phyloP scores from a whole-genome alignment of 1,140 invertebrate species.

The Achatina immaculata region DNA sequence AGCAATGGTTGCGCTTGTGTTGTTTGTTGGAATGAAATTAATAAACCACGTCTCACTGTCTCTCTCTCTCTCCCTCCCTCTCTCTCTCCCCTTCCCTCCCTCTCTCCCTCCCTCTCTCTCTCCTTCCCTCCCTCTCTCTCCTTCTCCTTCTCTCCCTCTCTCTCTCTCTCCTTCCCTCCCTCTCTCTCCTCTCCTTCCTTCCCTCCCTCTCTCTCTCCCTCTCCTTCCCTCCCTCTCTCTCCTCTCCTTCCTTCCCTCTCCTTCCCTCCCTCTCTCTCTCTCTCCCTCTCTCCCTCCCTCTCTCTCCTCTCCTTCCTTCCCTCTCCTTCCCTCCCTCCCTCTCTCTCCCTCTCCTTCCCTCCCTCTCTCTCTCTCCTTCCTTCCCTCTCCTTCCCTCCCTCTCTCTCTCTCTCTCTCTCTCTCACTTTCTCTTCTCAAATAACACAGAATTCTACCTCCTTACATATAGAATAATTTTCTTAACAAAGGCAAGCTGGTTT shows the following conservation, averaged over 20 bases:
- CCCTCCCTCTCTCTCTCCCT: neutral
- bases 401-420: no score
- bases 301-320: neutral
- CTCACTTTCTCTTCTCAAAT: no score
- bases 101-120: conserved; percentile 12
- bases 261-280: neutral
- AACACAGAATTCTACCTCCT: no score
- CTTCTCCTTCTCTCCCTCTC: neutral
- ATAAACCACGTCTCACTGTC: neutral
- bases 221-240: neutral
- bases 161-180: neutral
- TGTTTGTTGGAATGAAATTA: neutral
- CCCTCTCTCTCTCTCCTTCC: no score
- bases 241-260: neutral
- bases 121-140: neutral
- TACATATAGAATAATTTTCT: no score
- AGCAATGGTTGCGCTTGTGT: no score
- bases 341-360: no score
- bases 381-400: no score
- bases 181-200: neutral
- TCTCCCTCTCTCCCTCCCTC: neutral
- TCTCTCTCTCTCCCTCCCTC: conserved; percentile 25
- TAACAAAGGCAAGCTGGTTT: no score
- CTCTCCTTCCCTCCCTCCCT: neutral
- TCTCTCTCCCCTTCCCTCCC: conserved; percentile 26